Base-by-base conservation (phyloP, 1,140 invertebrate genomes). In the Harlomillsia oculata region DNA sequence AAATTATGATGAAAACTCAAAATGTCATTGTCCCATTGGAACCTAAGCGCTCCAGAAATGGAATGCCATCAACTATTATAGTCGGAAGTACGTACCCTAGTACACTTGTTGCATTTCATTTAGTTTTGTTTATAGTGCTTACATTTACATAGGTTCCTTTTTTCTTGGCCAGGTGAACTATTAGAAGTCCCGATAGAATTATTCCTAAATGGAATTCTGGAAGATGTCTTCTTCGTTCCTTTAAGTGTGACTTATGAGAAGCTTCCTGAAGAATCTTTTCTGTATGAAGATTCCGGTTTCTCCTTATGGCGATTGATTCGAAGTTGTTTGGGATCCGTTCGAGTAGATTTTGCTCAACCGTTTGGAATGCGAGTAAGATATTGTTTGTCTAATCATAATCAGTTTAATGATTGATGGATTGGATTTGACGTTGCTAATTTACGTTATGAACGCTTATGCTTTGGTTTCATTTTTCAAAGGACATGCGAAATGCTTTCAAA, bases 211-310 rank as follows among this genome's bases (percentile, higher is more conserved):
- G 18, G 30, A 16, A 23, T 40, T 16, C 16, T 61, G 36, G 59
- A 61, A 20, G 59, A 61, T 41, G 54, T 43, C 11, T 46, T 51
- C 21, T 39, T 56, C 14, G 59, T 61, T n/a, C 59, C 59, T 26
- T 34, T 61, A 5, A 39, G 20, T 20, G 25, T 52, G 1, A 36
- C 30, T 1, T 61, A 61, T 26, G 59, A 61, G 36, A 40, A 32
- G 6, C 28, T 61, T 13, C 54, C 54, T 18, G 59, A 61, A 32
- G 39, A 28, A 14, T 8, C 41, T 32, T 8, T 29, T 30, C 13
- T 46, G 18, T 18, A 44, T 5, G 14, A 30, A 14, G n/a, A 8
- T 23, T 26, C n/a, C n/a, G 1, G 0, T 21, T 2, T 23, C 2
- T 23, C 6, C 1, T 26, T 55, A 4, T 49, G 26, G 45, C 32